Evolutionary conservation across 2,888 invertebrate genomes (phyloP), one percentile per base, ranked within the genome.

Genomic region (Caenorhabditis sp.): DNA sequence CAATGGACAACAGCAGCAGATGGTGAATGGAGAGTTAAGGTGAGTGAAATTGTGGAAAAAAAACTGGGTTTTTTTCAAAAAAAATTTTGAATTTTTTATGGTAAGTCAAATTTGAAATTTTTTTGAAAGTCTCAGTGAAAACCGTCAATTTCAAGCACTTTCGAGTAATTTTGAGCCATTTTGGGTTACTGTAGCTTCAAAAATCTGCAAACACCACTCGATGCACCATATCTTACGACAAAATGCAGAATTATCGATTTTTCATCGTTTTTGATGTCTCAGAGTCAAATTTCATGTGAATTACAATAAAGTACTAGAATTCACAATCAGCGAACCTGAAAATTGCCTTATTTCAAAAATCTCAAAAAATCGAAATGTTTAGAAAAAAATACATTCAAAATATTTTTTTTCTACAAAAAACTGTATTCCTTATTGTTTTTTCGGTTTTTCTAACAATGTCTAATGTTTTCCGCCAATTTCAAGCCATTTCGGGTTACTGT

Each of bases 1-100:
- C 2, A 18, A 18, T 20, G 47, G 47, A 3, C 47, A 18, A 18
- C 47, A 18, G 11, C 47, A 47, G 40, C 47, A 47, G 20, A 18
- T 47, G 3, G 47, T 47, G 8, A 47, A 47, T 44, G 72, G 72
- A n/a, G 64, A 72, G 37, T 64, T 72, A 37, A 32, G 72, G 72
- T 72, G n/a, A 37, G 35, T 37, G n/a, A 1, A 60, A 60, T 13
- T 11, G 9, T 11, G 13, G 28, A 15, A 55, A 55, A 28, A 53
- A 26, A 58, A 20, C 26, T 32, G 32, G 4, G 18, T 56, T 55
- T 55, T 58, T 26, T 58, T 47, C 15, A 32, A 32, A 40, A 18
- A 32, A 32, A 40, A 11, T 40, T 11, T 40, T 13, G 40, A 40
- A 40, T 13, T 11, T 40, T 11, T 32, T 32, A 32, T 9, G 4